These are phyloP conservation scores for Drosophila takahashii DNA, from an alignment of 1,140 invertebrate species.

Conservation along the genomic window DNA sequence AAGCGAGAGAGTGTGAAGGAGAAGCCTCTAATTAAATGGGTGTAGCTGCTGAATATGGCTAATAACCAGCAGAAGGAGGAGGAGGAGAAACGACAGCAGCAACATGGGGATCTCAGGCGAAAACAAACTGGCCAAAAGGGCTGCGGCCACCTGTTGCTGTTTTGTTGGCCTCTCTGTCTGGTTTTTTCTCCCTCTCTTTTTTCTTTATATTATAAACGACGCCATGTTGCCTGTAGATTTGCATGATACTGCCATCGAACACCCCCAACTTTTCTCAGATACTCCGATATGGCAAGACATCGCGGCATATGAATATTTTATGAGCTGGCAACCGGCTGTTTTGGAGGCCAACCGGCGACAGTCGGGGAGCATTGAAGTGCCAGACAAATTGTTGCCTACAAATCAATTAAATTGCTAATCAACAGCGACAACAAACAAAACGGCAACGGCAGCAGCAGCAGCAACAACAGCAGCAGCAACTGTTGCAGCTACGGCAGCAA, in stretches of 20 bases:
- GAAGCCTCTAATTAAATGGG: slow-evolving; percentile 72
- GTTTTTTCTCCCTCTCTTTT: slow-evolving; percentile 5
- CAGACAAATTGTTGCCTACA: slow-evolving; percentile 82
- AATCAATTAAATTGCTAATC: slow-evolving; percentile 83
- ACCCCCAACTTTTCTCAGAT: slow-evolving; percentile 28
- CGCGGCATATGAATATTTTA: slow-evolving; percentile 43
- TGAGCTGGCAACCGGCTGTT: slow-evolving; percentile 47
- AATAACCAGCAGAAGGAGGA: slow-evolving; percentile 50
- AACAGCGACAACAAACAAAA: slow-evolving; percentile 78
- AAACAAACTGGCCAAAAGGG: slow-evolving; percentile 46
- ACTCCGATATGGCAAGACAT: slow-evolving; percentile 5
- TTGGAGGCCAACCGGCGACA: slow-evolving; percentile 61
- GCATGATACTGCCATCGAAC: slow-evolving; percentile 34
- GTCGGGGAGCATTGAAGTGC: slow-evolving; percentile 46
- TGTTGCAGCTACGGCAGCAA: slow-evolving; percentile 21
- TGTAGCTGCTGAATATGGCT: slow-evolving; percentile 65
- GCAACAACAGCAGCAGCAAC: slow-evolving; percentile 8
- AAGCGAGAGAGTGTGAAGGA: slow-evolving; percentile 39
- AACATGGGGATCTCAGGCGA: slow-evolving; percentile 26
- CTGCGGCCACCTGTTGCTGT: slow-evolving; percentile 57
- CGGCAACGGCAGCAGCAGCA: slow-evolving; percentile 39
- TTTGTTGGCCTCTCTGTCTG: slow-evolving; percentile 18
- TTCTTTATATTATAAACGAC: slow-evolving; percentile 8
- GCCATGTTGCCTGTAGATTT: slow-evolving; percentile 57
- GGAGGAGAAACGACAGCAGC: slow-evolving; percentile 14